These are phyloP conservation scores for Pachliopta kotzebuea DNA, from an alignment of 2,888 invertebrate genomes.

Conservation along the genomic window DNA sequence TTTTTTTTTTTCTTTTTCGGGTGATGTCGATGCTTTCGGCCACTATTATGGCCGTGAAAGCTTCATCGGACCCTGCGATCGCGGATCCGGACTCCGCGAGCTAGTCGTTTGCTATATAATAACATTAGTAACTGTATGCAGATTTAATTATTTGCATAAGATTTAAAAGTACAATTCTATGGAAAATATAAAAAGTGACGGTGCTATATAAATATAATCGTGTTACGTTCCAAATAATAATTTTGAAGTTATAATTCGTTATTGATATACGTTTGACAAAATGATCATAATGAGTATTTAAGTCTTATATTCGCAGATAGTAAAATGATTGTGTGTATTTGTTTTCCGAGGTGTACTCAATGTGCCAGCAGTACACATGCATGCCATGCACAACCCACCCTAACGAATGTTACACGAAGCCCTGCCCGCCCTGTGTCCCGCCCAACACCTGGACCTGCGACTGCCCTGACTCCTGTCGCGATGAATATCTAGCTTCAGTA, in stretches of 20 bases:
- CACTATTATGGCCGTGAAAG: too few relatives aligned
- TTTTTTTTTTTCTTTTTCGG: too few relatives aligned
- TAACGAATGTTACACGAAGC: conserved; percentile 51
- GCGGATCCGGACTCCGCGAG: too few relatives aligned
- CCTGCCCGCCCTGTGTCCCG: conserved; percentile 56
- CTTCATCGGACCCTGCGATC: too few relatives aligned
- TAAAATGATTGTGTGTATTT: background rate
- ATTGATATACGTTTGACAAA: too few relatives aligned
- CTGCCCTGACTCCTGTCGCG: conserved; percentile 58
- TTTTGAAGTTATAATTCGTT: too few relatives aligned
- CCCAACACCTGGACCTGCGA: conserved; percentile 65
- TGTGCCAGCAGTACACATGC: conserved; percentile 62
- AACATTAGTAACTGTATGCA: too few relatives aligned
- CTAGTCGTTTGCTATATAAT: too few relatives aligned
- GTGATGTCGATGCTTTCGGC: too few relatives aligned
- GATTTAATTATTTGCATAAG: too few relatives aligned
- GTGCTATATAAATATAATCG: background rate
- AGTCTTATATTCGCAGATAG: too few relatives aligned
- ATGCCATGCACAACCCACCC: conserved; percentile 50
- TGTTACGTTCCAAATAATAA: background rate
- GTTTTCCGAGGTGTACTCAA: conserved; percentile 59
- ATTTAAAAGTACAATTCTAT: background rate
- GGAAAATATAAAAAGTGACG: background rate
- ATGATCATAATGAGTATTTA: too few relatives aligned
- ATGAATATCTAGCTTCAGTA: conserved; percentile 67